Percentiles rank a stretch among this genome's conserved stretches.
Conservation (phyloP, 2,888 invertebrate genomes). For the Thymelicus acteon region DNA sequence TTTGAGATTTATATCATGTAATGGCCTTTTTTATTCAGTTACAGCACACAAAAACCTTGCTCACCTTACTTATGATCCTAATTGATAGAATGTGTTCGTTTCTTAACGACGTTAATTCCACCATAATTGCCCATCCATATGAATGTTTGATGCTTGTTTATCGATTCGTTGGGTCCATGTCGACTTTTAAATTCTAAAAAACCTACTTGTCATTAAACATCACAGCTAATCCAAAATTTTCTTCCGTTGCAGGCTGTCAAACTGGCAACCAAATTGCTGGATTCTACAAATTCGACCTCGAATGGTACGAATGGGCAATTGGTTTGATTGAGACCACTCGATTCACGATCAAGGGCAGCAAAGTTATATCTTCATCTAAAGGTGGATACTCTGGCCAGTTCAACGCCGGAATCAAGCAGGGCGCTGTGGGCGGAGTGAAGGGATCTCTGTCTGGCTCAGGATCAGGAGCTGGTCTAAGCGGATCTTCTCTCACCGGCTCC, state of each 20-base stretch:
- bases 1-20: too few species aligned
- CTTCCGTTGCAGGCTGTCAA: conserved; percentile 73
- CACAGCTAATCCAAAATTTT: not conserved
- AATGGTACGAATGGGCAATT: conserved; percentile 84
- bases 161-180: too few species aligned
- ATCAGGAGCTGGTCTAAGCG: too few species aligned
- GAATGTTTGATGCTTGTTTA: too few species aligned
- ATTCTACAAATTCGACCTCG: conserved; percentile 86
- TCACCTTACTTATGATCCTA: too few species aligned
- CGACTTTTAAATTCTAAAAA: too few species aligned
- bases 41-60: too few species aligned
- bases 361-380: conserved; percentile 44
- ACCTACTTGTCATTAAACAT: not conserved
- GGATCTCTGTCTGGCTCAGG: conserved; percentile 33
- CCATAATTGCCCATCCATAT: too few species aligned
- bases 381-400: conserved; percentile 48
- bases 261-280: conserved; percentile 82
- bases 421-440: conserved; percentile 40
- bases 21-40: too few species aligned
- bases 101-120: too few species aligned
- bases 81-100: too few species aligned
- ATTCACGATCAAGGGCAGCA: conserved; percentile 59
- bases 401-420: conserved; percentile 46
- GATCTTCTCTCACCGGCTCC: not conserved
- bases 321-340: conserved; percentile 71